These are phyloP conservation scores for Atopsyche davidsoni DNA, from an alignment of 1,140 invertebrate genomes.

Conservation along the genomic window DNA sequence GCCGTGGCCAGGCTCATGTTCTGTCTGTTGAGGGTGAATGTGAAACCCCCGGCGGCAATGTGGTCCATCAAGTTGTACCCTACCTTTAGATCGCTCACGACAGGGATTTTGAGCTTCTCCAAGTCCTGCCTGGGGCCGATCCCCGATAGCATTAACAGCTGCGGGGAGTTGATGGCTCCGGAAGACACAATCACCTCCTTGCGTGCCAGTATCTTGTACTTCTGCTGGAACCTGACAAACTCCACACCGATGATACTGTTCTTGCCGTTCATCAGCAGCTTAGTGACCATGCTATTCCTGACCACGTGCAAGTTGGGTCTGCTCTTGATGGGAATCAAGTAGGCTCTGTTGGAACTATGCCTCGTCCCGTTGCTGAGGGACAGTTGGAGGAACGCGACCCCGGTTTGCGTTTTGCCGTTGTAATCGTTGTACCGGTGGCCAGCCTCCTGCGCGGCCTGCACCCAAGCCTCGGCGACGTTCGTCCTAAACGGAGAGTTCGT, in stretches of 20 bases:
- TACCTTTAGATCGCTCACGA: conserved; percentile 65
- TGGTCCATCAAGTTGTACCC: conserved; percentile 78
- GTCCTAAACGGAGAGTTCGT: conserved; percentile 58
- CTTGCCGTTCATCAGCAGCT: conserved; percentile 66
- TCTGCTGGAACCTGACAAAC: conserved; percentile 49
- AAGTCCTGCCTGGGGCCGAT: conserved; percentile 70
- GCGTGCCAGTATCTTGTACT: conserved; percentile 52
- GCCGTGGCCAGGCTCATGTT: conserved; percentile 32
- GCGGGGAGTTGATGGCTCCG: conserved; percentile 68
- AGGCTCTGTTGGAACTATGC: conserved; percentile 69
- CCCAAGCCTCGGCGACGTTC: conserved; percentile 57
- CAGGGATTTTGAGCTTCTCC: conserved; percentile 51
- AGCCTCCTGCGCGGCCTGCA: conserved; percentile 59
- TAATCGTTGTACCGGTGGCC: conserved; percentile 67
- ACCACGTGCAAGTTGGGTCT: conserved; percentile 61
- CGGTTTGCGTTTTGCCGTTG: conserved; percentile 60
- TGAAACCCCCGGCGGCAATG: conserved; percentile 61
- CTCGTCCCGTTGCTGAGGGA: conserved; percentile 64
- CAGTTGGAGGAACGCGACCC: conserved; percentile 58
- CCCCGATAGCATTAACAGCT: conserved; percentile 76
- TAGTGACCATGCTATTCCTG: conserved; percentile 60
- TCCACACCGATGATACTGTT: conserved; percentile 61
- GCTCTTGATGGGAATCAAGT: conserved; percentile 58
- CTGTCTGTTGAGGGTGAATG: conserved; percentile 56
- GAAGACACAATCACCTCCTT: conserved; percentile 74